Percentiles rank a stretch among this genome's conserved stretches.
Conservation (phyloP, 1,140 invertebrate genomes). For the Plutomurus gul region DNA sequence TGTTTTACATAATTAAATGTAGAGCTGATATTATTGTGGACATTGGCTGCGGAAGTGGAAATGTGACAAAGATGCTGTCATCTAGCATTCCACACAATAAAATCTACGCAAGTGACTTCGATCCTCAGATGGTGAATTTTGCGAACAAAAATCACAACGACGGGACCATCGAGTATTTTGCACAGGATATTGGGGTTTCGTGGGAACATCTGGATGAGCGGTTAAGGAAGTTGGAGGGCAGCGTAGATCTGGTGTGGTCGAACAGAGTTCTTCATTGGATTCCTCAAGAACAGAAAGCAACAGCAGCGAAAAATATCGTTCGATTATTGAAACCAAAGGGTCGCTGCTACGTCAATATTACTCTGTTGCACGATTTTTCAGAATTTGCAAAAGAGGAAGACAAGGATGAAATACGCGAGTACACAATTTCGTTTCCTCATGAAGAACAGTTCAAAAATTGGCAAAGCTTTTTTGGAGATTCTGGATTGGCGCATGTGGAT, state of each 20-base stretch:
- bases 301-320: too few species aligned
- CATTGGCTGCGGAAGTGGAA: constrained; percentile 35
- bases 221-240: neutral
- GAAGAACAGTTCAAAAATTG: too few species aligned
- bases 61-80: neutral
- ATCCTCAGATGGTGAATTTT: neutral
- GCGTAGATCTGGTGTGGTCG: constrained; percentile 9
- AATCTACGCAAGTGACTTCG: constrained; percentile 12
- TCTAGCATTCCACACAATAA: neutral
- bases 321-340: too few species aligned
- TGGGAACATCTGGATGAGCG: neutral
- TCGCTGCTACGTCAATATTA: too few species aligned
- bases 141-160: neutral
- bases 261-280: too few species aligned
- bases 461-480: too few species aligned
- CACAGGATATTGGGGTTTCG: constrained; percentile 2
- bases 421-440: too few species aligned
- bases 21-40: constrained; percentile 29
- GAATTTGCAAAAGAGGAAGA: too few species aligned
- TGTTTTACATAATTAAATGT: neutral
- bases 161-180: neutral
- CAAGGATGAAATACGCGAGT: too few species aligned
- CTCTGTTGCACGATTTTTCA: too few species aligned
- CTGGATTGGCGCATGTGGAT: too few species aligned
- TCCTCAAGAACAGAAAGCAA: too few species aligned